Evolutionary conservation across 2,113 vertebrate species (phyloP), one percentile per base, ranked within the genome.

Genomic region (Cromileptes altivelis): DNA sequence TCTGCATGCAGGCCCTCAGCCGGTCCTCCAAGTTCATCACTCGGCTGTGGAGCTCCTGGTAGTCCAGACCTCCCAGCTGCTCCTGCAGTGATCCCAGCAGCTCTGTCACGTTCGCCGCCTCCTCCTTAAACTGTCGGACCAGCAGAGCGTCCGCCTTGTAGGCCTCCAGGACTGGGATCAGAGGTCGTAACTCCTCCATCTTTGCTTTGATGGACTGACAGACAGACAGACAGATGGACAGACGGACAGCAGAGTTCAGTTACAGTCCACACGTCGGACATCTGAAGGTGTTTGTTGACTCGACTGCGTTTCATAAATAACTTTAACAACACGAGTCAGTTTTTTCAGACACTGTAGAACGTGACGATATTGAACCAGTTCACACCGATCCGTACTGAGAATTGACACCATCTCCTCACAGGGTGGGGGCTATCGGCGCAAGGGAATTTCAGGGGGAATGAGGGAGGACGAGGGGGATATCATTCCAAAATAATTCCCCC

Each of bases 81-180:
- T 99, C 98, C 95, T 99, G 98, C 91, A 99, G 97, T 23, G 96
- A 95, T 93, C 96, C 97, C 94, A 99, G 97, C 93, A 98, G 95
- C 94, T 97, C 96, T 70, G 97, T 98, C 94, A 99, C 97, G 93
- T 99, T 99, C 80, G 96, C 95, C 83, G 94, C 97, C 93, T 99
- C 98, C 95, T 98, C 98, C 90, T 98, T 99, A 96, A 99, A 99
- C 94, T 97, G 97, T 94, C 96, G 95, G 86, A 99, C 97, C 96
- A 99, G 97, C 95, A 97, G 97, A 82, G 97, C 97, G 94, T 99
- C 98, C 78, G 98, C 98, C 94, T 98, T 99, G 96, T 99, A 99
- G 92, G 98, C 96, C 94, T 99, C 98, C 96, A 99, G 96, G 93
- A 98, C 97, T 85, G 97, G 97, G 89, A 99, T 99, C 92, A 99